These are phyloP conservation scores for Nymphalis polychloros DNA, from an alignment of 2,888 invertebrate species.

Conservation along the genomic window DNA sequence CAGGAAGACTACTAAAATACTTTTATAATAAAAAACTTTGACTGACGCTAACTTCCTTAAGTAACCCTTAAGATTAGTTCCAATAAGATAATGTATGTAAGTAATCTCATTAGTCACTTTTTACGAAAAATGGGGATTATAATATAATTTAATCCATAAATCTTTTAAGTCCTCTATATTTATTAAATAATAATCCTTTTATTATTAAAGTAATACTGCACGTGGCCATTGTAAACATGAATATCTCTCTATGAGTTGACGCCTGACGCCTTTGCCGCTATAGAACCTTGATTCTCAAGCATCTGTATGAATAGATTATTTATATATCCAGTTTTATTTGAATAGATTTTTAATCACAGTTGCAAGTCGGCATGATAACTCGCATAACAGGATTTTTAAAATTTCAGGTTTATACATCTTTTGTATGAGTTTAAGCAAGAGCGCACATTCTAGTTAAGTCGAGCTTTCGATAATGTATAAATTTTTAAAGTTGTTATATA, in stretches of 20 bases:
- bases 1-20: too few relatives aligned
- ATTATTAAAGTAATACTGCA: conserved; percentile 7
- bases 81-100: too few relatives aligned
- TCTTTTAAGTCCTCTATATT: too few relatives aligned
- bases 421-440: conserved; percentile 4
- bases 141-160: too few relatives aligned
- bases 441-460: not conserved
- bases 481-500: too few relatives aligned
- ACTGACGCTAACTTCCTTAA: too few relatives aligned
- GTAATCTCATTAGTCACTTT: too few relatives aligned
- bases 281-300: conserved; percentile 5
- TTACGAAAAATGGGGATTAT: too few relatives aligned
- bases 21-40: too few relatives aligned
- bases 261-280: conserved; percentile 6
- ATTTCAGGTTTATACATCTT: conserved; percentile 28
- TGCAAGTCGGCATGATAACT: conserved; percentile 20
- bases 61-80: too few relatives aligned
- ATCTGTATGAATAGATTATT: conserved; percentile 23
- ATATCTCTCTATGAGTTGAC: not conserved
- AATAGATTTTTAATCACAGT: conserved; percentile 34
- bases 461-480: too few relatives aligned
- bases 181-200: not conserved
- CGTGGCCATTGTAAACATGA: conserved; percentile 12
- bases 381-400: conserved; percentile 32
- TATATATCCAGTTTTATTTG: conserved; percentile 32